Conservation (phyloP, 2,113 vertebrate genomes). For the Apodemus sylvaticus region DNA sequence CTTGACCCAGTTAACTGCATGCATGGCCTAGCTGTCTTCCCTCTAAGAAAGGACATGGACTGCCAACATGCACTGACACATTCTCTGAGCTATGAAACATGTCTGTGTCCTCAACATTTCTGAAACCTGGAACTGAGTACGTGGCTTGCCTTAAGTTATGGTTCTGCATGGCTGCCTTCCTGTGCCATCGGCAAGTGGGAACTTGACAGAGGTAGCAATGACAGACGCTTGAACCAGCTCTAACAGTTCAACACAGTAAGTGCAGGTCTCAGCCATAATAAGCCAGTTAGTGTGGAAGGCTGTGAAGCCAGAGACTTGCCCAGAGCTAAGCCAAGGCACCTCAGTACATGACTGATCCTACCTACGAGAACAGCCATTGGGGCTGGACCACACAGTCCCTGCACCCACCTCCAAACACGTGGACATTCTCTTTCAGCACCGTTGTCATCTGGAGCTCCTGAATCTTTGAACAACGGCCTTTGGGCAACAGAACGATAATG, state of each 20-base stretch:
- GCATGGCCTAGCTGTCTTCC: not conserved
- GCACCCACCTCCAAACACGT: constrained; percentile 91
- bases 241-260: not conserved
- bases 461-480: constrained; percentile 88
- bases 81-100: not conserved
- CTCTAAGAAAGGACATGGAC: not conserved
- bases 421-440: constrained; percentile 91
- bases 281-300: not conserved
- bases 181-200: not conserved
- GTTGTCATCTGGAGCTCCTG: constrained; percentile 97
- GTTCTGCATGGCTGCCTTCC: not conserved
- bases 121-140: not conserved
- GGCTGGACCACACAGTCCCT: accelerated
- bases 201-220: not conserved
- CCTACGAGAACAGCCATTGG: not conserved
- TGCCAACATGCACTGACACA: not conserved
- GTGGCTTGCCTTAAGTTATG: not conserved
- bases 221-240: not conserved
- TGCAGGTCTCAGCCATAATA: not conserved
- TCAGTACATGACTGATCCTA: not conserved
- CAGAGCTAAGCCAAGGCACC: not conserved
- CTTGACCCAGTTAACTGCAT: not conserved
- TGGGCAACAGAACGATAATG: constrained; percentile 92
- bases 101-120: not conserved
- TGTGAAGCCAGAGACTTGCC: not conserved